These are phyloP conservation scores for Sandelia bainsii DNA, from an alignment of 2,797 vertebrate species.

Conservation along the genomic window DNA sequence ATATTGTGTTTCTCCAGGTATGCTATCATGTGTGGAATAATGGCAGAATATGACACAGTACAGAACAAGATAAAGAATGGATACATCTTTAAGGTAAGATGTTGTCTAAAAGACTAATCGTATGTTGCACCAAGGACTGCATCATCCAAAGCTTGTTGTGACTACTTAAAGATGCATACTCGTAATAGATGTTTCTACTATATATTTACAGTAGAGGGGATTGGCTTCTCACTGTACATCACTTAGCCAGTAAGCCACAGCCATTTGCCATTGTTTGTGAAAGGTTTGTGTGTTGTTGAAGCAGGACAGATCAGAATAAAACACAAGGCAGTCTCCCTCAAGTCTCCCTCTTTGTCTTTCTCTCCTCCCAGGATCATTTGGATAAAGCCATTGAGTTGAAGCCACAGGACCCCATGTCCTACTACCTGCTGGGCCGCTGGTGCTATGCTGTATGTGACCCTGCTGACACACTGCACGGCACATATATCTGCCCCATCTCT, in stretches of 20 bases:
- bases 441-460: slow-evolving; percentile 92
- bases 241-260: slow-evolving; percentile 34
- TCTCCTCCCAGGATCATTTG: slow-evolving; percentile 90
- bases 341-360: slow-evolving; percentile 28
- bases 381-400: slow-evolving; percentile 95
- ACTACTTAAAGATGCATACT: too few species aligned
- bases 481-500: slow-evolving; percentile 28
- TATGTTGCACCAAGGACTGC: neutral
- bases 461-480: neutral
- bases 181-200: neutral
- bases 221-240: neutral
- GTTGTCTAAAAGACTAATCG: neutral
- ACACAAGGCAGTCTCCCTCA: slow-evolving; percentile 56
- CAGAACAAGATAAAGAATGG: slow-evolving; percentile 98
- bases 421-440: slow-evolving; percentile 97
- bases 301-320: slow-evolving; percentile 76
- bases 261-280: slow-evolving; percentile 51
- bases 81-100: slow-evolving; percentile 94
- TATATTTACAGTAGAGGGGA: slow-evolving; percentile 6
- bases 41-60: slow-evolving; percentile 93
- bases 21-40: slow-evolving; percentile 94
- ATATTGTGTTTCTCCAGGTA: slow-evolving; percentile 86
- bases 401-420: slow-evolving; percentile 92
- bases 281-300: slow-evolving; percentile 46
- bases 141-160: neutral